Conservation (phyloP, 2,888 invertebrate genomes). For the Mayetiola destructor region DNA sequence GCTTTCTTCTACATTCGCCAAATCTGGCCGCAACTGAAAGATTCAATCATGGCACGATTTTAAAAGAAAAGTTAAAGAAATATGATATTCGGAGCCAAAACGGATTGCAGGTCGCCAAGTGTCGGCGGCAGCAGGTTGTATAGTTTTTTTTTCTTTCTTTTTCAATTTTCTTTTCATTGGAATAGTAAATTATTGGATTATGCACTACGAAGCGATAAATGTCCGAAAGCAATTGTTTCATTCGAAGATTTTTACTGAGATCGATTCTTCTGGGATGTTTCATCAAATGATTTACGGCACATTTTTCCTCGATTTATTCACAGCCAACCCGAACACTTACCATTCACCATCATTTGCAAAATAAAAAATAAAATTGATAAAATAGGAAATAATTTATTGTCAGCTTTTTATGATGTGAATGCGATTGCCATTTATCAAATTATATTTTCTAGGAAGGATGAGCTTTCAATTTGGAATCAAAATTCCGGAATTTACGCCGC, state of each 20-base stretch:
- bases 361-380: too few species aligned
- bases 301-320: too few species aligned
- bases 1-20: too few species aligned
- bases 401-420: too few species aligned
- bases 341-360: too few species aligned
- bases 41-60: slow-evolving; percentile 1
- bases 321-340: too few species aligned
- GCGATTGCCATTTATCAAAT: too few species aligned
- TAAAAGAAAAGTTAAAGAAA: background rate
- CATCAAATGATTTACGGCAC: background rate
- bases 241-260: background rate
- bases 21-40: too few species aligned
- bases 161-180: background rate
- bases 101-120: slow-evolving; percentile 3
- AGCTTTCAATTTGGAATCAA: too few species aligned
- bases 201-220: background rate
- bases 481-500: too few species aligned
- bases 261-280: background rate
- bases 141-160: background rate
- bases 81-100: background rate
- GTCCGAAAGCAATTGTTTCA: background rate
- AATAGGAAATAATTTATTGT: too few species aligned
- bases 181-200: background rate
- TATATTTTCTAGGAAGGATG: too few species aligned
- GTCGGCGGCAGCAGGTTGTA: slow-evolving; percentile 6